These are phyloP conservation scores for Ciconia maguari DNA, from an alignment of 2,113 vertebrate genomes.

Conservation along the genomic window DNA sequence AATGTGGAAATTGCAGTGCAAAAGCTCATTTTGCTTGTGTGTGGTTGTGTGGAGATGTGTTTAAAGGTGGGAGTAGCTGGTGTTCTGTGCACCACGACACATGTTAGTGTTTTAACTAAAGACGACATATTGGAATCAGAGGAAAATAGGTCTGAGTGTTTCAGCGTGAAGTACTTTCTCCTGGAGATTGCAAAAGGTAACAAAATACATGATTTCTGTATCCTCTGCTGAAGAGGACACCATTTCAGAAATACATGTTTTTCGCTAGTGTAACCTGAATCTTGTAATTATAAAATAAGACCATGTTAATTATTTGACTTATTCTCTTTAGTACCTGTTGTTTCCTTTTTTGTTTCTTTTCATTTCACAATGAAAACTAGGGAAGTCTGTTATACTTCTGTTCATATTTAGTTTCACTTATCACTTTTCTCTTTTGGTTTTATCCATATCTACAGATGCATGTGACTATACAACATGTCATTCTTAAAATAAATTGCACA, in stretches of 20 bases:
- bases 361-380: background rate
- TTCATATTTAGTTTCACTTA: background rate
- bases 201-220: background rate
- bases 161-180: background rate
- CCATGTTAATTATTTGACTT: background rate
- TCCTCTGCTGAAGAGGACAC: background rate
- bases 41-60: rapidly evolving
- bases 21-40: rapidly evolving
- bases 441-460: background rate
- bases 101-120: background rate
- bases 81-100: background rate
- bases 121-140: background rate
- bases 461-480: background rate
- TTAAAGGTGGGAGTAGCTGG: background rate
- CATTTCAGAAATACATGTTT: background rate
- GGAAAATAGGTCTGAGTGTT: background rate
- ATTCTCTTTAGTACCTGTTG: background rate
- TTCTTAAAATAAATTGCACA: background rate
- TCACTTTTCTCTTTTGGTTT: background rate
- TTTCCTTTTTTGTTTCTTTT: background rate
- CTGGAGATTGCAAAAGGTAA: background rate
- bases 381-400: background rate
- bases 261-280: background rate
- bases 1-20: background rate
- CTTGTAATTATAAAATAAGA: background rate